Evolutionary conservation across 2,113 vertebrate genomes (phyloP).

Genomic region (Delphinapterus leucas): DNA sequence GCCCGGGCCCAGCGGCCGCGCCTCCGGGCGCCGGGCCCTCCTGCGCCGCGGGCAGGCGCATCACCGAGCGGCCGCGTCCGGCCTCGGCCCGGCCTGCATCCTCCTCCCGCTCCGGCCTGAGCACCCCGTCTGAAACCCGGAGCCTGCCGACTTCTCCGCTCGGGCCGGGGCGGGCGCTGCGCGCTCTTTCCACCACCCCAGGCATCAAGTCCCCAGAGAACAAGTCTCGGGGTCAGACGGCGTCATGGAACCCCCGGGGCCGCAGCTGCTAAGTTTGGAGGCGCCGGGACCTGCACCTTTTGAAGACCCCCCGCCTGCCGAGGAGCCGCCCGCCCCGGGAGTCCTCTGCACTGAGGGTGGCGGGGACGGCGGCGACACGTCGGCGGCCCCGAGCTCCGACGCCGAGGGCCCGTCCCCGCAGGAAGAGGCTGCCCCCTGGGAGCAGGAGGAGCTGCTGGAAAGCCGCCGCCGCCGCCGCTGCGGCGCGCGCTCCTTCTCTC

Average conservation of each 20-base stretch:
- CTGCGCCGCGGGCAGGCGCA: not conserved
- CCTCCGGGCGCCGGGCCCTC: conserved; percentile 19
- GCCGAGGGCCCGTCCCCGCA: not conserved
- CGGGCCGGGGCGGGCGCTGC: not conserved
- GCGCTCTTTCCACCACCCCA: not conserved
- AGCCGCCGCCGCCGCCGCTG: not conserved
- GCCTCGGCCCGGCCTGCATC: not conserved
- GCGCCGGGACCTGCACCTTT: not conserved
- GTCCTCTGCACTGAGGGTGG: not conserved
- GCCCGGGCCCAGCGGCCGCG: not conserved
- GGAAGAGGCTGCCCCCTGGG: not conserved
- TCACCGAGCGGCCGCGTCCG: not conserved
- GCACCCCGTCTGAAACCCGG: conserved; percentile 1
- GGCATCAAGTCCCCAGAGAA: not conserved
- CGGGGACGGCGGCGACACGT: not conserved
- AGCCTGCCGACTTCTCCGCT: not conserved
- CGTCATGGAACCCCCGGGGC: conserved; percentile 46
- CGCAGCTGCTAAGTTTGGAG: not conserved
- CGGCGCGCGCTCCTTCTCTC: conserved; percentile 59
- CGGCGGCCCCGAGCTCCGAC: not conserved
- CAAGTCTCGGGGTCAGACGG: not conserved
- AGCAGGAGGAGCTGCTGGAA: not conserved
- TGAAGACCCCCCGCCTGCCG: not conserved
- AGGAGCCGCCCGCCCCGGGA: not conserved
- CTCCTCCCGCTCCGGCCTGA: not conserved